phyloP scores from a whole-genome alignment of 2,797 vertebrate genomes.

The Pagetopsis macropterus region DNA sequence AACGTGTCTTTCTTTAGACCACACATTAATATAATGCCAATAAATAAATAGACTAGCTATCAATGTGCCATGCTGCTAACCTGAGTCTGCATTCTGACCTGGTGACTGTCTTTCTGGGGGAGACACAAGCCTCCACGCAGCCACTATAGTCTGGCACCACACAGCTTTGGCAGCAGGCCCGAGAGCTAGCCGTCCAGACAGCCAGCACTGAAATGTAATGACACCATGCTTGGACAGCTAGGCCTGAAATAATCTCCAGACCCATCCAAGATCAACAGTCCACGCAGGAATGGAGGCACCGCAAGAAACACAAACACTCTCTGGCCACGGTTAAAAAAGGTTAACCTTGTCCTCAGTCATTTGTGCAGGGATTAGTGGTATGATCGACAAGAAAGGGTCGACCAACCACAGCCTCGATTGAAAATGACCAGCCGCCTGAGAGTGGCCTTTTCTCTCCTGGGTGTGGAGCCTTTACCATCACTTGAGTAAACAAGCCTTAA shows the following conservation, averaged over 20 bases:
- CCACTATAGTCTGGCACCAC: slow-evolving; percentile 27
- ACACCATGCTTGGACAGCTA: slow-evolving; percentile 50
- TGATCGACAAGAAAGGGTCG: slow-evolving; percentile 47
- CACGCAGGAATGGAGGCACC: slow-evolving; percentile 67
- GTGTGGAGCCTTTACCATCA: slow-evolving; percentile 26
- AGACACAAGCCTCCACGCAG: slow-evolving; percentile 24
- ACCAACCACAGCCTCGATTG: slow-evolving; percentile 30
- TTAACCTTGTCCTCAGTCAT: slow-evolving; percentile 43
- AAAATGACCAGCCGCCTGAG: slow-evolving; percentile 43
- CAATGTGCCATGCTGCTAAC: slow-evolving; percentile 29
- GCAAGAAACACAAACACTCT: slow-evolving; percentile 51
- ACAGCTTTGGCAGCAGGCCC: slow-evolving; percentile 45
- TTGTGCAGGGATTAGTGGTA: slow-evolving; percentile 39
- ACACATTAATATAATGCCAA: slow-evolving; percentile 31
- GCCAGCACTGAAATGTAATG: slow-evolving; percentile 49
- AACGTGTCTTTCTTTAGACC: slow-evolving; percentile 38
- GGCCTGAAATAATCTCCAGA: slow-evolving; percentile 64
- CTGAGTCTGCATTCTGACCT: slow-evolving; percentile 38
- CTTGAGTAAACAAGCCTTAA: slow-evolving; percentile 23
- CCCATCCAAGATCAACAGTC: slow-evolving; percentile 75
- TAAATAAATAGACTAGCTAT: slow-evolving; percentile 17
- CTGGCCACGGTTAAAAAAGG: slow-evolving; percentile 37
- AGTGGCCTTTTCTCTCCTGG: slow-evolving; percentile 27
- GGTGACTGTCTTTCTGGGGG: slow-evolving; percentile 32
- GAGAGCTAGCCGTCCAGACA: slow-evolving; percentile 47